Evolutionary conservation across 1,140 invertebrate genomes (phyloP), one percentile per base, ranked within the genome.

Genomic region (Phortica variegata): DNA sequence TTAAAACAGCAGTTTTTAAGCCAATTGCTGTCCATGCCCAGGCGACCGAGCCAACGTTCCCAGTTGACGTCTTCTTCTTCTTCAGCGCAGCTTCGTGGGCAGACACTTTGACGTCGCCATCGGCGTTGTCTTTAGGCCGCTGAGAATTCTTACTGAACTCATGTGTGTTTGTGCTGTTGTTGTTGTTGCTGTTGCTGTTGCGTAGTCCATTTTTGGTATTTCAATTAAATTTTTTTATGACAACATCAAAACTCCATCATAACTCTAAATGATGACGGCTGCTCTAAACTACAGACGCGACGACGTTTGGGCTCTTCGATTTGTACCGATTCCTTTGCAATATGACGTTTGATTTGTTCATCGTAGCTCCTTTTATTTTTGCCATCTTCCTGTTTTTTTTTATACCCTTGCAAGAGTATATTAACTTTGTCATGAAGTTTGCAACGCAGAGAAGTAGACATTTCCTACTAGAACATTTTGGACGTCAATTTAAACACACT

Each of bases 141-240:
- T 29, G 38, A n/a, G n/a, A n/a, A n/a, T n/a, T n/a, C n/a, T n/a
- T n/a, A n/a, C n/a, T n/a, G n/a, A n/a, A n/a, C n/a, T n/a, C n/a
- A n/a, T n/a, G n/a, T n/a, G n/a, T n/a, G n/a, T n/a, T n/a, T n/a
- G n/a, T 9, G 4, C 31, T 32, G 21, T 18, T 6, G 20, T 33
- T 12, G 20, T 19, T 38, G 52, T n/a, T 9, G 4, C 31, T 32
- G 21, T 18, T 6, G 20, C 34, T 12, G 20, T 19, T 38, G 52
- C 33, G 38, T 45, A 41, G 52, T 49, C 63, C 63, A 68, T 68
- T 68, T 68, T 68, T 68, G 63, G 63, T 68, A 68, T 68, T 68
- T 68, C 63, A 68, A 68, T 68, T 68, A 68, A 68, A 68, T 68
- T 68, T 68, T 63, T 68, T 68, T 68, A 68, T 68, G 63, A 68